Base-by-base conservation (phyloP, 2,888 invertebrate species). In the Mesoligia furuncula region DNA sequence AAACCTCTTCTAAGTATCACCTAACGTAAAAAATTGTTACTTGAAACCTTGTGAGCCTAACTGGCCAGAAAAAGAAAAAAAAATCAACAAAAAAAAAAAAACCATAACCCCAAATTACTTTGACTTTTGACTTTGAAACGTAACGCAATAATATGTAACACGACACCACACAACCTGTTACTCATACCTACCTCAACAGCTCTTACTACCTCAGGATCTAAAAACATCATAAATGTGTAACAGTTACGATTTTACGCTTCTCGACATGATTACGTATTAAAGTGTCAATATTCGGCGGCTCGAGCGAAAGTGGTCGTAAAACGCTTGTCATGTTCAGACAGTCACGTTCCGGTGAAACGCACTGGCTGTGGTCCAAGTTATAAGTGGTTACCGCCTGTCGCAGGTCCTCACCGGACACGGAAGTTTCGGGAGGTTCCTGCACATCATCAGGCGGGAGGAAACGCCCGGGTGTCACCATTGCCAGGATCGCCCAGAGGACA, bases 271-370 rank as follows among this genome's bases (percentile, higher is more conserved):
- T 83, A 83, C 81, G 79, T 77, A 70, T 79, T 73, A 11, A 66
- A 71, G 74, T 87, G 89, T 85, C 77, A 83, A 86, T 87, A 84
- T 85, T 79, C 82, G 77, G 69, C 17, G 69, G 54, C 24, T 64
- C 64, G 72, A 90, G 93, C 91, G 94, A 94, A 94, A 94, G 94
- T 94, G 92, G 90, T 91, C 79, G 82, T 68, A 84, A 92, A 92
- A 88, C 79, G 76, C 88, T 85, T 90, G 93, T 94, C 94, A 94
- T 92, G 91, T 88, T 84, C 77, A 77, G 80, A 85, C 87, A 80
- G 77, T 88, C 85, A 81, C 85, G 86, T 79, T 84, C 62, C 57
- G 87, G 90, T 81, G 92, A 92, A 92, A 92, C 89, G 85, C 77
- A 86, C 51, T 6, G 9, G 13, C n/a, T 62, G 75, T 85, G 89